A percentile compares a stretch with the other conserved stretches of the same genome.
Conservation (phyloP, 2,113 vertebrate species). For the Elanus axillaris region DNA sequence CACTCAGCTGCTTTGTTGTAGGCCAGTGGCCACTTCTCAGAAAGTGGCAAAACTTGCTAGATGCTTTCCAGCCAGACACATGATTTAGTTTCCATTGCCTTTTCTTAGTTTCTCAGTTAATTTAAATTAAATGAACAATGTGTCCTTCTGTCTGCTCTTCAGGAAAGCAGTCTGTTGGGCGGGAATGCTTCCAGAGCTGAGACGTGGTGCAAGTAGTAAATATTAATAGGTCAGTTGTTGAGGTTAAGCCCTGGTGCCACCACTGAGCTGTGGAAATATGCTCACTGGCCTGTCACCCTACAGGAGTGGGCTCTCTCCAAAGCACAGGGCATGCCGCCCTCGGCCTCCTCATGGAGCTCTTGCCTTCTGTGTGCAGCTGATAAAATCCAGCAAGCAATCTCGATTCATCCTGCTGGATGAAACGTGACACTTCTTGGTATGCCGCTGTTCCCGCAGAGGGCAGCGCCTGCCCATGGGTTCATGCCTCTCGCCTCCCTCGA, state of each 20-base stretch:
- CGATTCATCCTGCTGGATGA: accelerated
- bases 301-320: background rate
- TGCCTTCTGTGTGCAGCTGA: background rate
- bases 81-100: background rate
- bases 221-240: background rate
- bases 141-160: background rate
- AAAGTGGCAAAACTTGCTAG: background rate
- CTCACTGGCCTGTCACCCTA: accelerated
- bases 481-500: accelerated
- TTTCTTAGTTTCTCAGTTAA: background rate
- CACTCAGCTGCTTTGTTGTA: background rate
- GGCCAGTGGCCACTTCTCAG: background rate
- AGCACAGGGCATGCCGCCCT: background rate
- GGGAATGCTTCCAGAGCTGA: background rate
- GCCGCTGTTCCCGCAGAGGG: constrained; percentile 45
- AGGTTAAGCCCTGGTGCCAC: background rate
- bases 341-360: background rate
- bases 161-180: background rate
- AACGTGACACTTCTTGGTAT: accelerated
- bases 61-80: background rate
- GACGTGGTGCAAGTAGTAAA: background rate
- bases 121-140: background rate
- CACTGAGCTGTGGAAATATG: background rate
- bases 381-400: background rate
- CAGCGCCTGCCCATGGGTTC: background rate